Evolutionary conservation across 2,113 vertebrate genomes (phyloP).

Genomic region (Anolis carolinensis): DNA sequence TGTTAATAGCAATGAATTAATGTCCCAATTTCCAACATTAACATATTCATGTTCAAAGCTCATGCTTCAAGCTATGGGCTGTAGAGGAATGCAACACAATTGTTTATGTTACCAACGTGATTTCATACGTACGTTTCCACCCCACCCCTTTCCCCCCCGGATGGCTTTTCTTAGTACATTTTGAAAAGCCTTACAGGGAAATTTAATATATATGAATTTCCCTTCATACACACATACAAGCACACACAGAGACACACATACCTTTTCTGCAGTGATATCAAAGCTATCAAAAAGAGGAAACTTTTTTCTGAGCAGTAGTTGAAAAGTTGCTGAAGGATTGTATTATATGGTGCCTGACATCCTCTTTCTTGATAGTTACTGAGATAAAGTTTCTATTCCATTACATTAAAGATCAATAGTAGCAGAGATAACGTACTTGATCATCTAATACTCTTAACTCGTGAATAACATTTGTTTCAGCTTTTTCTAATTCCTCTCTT

Average conservation of each 20-base stretch:
- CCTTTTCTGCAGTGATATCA: neutral
- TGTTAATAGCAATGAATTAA: no score
- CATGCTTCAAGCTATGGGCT: no score
- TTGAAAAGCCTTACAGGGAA: neutral
- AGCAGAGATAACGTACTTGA: constrained; percentile 36
- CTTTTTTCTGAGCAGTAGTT: neutral
- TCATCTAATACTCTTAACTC: constrained; percentile 55
- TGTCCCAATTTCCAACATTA: no score
- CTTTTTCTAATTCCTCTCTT: constrained; percentile 55
- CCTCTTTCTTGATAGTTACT: constrained; percentile 38
- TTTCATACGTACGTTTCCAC: neutral
- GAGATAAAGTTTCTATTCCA: constrained; percentile 46
- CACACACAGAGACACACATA: neutral
- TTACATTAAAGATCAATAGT: constrained; percentile 33
- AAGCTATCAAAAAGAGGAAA: neutral
- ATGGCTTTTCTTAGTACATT: neutral
- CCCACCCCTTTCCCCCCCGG: neutral
- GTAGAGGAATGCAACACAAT: no score
- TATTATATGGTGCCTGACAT: neutral
- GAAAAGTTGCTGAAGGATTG: constrained; percentile 15
- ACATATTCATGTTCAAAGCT: no score
- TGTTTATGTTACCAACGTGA: neutral
- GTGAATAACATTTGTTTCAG: constrained; percentile 48
- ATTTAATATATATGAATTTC: neutral
- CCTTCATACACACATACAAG: neutral